phyloP scores from a whole-genome alignment of 1,140 invertebrate genomes.

The Magallana ariakensis region DNA sequence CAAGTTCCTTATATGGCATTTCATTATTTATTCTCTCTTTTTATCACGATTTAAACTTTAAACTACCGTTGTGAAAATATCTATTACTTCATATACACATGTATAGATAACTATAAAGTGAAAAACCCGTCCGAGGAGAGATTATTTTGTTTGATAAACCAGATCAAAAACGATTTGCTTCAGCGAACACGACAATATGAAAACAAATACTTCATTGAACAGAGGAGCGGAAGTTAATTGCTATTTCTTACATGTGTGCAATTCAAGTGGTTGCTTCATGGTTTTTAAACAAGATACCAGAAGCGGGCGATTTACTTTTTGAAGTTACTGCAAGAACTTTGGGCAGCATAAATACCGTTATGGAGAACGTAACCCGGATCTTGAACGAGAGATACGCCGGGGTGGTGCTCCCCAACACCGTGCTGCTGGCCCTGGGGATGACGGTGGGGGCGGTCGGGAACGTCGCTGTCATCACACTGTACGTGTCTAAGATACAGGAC shows the following conservation, averaged over 20 bases:
- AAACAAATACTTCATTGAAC: constrained; percentile 16
- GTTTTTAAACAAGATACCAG: not conserved
- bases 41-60: not conserved
- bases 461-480: constrained; percentile 1
- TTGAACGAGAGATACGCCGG: not conserved
- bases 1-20: not conserved
- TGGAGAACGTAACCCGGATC: not conserved
- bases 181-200: constrained; percentile 20
- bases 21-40: not conserved
- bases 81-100: not conserved
- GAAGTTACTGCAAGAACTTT: not conserved
- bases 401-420: constrained; percentile 13
- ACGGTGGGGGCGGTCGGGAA: constrained; percentile 40
- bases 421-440: constrained; percentile 1
- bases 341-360: not conserved
- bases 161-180: not conserved
- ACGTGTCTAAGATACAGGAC: constrained; percentile 17
- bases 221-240: constrained; percentile 5
- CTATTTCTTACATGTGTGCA: not conserved
- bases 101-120: not conserved
- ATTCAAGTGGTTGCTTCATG: not conserved
- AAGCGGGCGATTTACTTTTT: not conserved
- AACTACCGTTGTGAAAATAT: not conserved
- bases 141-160: not conserved
- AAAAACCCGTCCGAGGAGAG: not conserved